A percentile compares a stretch with the other conserved stretches of the same genome.
Conservation (phyloP, 1,140 invertebrate genomes). For the Drosophila neocordata region DNA sequence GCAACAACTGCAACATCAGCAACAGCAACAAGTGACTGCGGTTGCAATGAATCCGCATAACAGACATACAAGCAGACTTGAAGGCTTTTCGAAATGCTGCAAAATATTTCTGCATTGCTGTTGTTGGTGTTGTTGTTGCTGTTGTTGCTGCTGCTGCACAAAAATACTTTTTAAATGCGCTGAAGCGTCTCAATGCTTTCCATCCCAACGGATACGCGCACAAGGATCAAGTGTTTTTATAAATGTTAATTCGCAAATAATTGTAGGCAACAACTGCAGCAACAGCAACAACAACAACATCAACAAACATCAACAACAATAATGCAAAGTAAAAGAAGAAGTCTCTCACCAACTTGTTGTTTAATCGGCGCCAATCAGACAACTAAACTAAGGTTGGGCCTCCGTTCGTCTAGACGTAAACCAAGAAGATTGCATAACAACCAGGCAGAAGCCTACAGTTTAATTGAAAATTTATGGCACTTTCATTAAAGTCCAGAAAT, state of each 20-base stretch:
- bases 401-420: constrained; percentile 32
- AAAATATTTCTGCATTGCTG: constrained; percentile 50
- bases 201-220: constrained; percentile 52
- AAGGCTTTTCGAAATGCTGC: constrained; percentile 48
- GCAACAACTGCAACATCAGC: constrained; percentile 24
- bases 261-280: constrained; percentile 51
- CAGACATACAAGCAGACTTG: constrained; percentile 72
- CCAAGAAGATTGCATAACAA: constrained; percentile 19
- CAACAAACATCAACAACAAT: background rate
- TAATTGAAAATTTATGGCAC: constrained; percentile 81
- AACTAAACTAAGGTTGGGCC: constrained; percentile 42
- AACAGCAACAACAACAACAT: background rate
- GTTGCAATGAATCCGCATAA: constrained; percentile 80
- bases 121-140: constrained; percentile 19
- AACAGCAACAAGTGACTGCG: constrained; percentile 71
- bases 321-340: constrained; percentile 28
- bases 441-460: constrained; percentile 43
- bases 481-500: constrained; percentile 55
- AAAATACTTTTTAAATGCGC: constrained; percentile 79
- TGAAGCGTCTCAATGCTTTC: constrained; percentile 64
- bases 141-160: constrained; percentile 42
- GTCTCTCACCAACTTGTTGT: constrained; percentile 33
- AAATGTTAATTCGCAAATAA: constrained; percentile 82
- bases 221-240: constrained; percentile 78
- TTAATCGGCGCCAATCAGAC: constrained; percentile 77